phyloP scores from a whole-genome alignment of 2,888 invertebrate species.

The Platycheirus albimanus region DNA sequence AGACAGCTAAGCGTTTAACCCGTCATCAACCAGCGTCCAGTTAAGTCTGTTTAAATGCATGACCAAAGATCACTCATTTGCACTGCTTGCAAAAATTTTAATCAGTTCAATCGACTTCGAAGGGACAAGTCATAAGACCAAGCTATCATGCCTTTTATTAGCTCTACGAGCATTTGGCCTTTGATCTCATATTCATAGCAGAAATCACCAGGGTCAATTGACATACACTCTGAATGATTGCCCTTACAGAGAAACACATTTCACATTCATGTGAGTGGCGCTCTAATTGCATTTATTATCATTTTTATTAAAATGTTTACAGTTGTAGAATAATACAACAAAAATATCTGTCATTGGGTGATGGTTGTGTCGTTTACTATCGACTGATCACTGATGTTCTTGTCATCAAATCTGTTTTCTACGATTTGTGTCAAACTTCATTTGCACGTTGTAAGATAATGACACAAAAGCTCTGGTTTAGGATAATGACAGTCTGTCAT shows the following conservation, averaged over 20 bases:
- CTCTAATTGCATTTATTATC: constrained; percentile 19
- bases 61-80: constrained; percentile 6
- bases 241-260: not conserved
- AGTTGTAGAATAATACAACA: not conserved
- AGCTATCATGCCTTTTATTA: not conserved
- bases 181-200: constrained; percentile 9
- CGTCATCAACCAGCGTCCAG: not conserved
- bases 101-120: constrained; percentile 23
- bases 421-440: too few species aligned
- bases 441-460: too few species aligned
- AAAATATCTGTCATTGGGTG: too few species aligned
- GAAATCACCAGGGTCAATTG: constrained; percentile 16
- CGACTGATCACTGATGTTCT: too few species aligned
- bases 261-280: not conserved
- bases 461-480: too few species aligned
- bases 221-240: not conserved
- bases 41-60: too few species aligned
- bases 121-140: not conserved
- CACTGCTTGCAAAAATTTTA: not conserved
- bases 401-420: too few species aligned
- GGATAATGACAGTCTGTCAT: too few species aligned
- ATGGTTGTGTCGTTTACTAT: too few species aligned
- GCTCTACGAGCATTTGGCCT: constrained; percentile 24
- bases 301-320: not conserved
- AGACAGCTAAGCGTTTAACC: constrained; percentile 1